phyloP scores from a whole-genome alignment of 2,113 vertebrate species.

The Ptilorrhoa leucosticta region DNA sequence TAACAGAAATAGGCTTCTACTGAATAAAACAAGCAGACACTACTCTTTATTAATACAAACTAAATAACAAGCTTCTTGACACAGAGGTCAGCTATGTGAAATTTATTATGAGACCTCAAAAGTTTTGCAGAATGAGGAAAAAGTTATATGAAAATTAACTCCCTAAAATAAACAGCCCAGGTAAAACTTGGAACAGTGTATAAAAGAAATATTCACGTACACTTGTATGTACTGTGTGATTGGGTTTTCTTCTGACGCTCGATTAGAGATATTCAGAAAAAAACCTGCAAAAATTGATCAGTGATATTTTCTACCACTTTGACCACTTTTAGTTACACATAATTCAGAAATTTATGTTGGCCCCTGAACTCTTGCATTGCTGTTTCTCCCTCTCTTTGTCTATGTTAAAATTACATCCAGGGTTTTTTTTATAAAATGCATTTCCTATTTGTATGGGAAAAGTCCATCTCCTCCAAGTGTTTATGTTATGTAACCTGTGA shows the following conservation, averaged over 20 bases:
- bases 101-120: not conserved
- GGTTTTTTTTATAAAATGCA: not conserved
- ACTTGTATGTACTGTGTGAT: not conserved
- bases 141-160: not conserved
- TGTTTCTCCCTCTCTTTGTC: not conserved
- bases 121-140: not conserved
- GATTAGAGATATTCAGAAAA: not conserved
- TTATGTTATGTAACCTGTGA: not conserved
- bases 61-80: not conserved
- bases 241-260: not conserved
- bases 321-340: not conserved
- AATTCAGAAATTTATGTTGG: not conserved
- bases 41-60: not conserved
- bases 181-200: not conserved
- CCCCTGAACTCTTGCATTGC: not conserved
- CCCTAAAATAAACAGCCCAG: not conserved
- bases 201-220: not conserved
- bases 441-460: not conserved
- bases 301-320: not conserved
- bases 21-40: not conserved
- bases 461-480: not conserved
- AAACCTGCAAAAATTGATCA: rapidly evolving
- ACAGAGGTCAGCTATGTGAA: not conserved
- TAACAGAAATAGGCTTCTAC: not conserved
- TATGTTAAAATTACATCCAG: not conserved